Evolutionary conservation across 2,888 invertebrate genomes (phyloP), one percentile per base, ranked within the genome.

Genomic region (Rhagium mordax): DNA sequence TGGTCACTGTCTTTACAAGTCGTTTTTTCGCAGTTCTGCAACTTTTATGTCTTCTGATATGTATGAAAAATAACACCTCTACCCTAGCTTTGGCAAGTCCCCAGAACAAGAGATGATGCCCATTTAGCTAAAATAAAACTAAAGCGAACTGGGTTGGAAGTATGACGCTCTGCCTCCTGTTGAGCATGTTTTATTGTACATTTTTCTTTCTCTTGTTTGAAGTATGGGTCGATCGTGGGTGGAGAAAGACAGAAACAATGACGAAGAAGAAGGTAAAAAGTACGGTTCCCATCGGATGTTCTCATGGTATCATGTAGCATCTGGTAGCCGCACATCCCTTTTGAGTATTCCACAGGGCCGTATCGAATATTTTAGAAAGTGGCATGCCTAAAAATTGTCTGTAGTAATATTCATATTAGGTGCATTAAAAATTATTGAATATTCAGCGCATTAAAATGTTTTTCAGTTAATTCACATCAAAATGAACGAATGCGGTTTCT

Each of bases 231-330:
- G 16, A n/a, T 53, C 20, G 65, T 33, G 65, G 53, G 33, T 65
- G 65, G 33, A 65, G 16, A 41, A 51, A 53, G 57, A 67, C 24
- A 55, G 71, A 70, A 70, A 68, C 66, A 74, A 74, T 67, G 61
- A 57, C 55, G 57, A 57, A 57, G 29, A 66, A 60, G 67, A 70
- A 51, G 71, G 66, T 57, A 48, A 73, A 74, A 72, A 76, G 74
- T 75, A 67, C 62, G 76, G 76, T 83, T 81, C 81, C 81, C 81
- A 80, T 80, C 82, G 83, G 82, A 83, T 82, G 83, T 86, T 86
- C 86, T 84, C 86, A 86, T 86, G 85, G 85, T 85, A 81, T 86
- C 84, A 80, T 79, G 81, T 85, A 76, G 85, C 86, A 86, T 86
- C 85, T 86, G 86, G 84, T 82, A 76, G 80, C 80, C 84, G 81